A percentile compares a stretch with the other conserved stretches of the same genome.
Conservation (phyloP, 2,113 vertebrate species). For the Bothrops jararaca region DNA sequence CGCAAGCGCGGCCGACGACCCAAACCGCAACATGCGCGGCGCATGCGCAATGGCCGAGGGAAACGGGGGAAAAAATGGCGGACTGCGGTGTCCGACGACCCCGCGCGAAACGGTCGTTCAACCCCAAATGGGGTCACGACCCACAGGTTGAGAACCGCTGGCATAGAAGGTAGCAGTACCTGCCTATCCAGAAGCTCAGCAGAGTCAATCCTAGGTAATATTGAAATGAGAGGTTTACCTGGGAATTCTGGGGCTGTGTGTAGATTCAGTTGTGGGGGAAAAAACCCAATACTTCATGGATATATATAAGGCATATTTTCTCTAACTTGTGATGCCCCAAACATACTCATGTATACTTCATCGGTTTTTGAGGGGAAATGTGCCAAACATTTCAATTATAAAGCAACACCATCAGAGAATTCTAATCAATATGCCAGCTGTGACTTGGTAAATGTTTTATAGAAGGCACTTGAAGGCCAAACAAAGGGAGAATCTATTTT, state of each 20-base stretch:
- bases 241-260: background rate
- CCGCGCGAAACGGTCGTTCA: too few relatives aligned
- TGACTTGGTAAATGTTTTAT: slow-evolving; percentile 20
- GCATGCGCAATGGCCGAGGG: too few relatives aligned
- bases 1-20: too few relatives aligned
- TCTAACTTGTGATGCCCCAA: background rate
- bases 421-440: background rate
- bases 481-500: background rate
- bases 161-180: background rate
- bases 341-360: background rate
- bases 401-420: background rate
- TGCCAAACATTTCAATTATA: background rate
- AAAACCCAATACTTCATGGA: background rate
- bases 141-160: too few relatives aligned
- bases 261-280: background rate
- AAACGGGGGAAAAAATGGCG: too few relatives aligned
- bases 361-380: background rate
- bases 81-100: too few relatives aligned
- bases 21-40: too few relatives aligned
- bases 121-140: too few relatives aligned
- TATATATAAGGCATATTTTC: background rate
- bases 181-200: background rate
- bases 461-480: background rate
- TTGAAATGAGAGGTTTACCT: background rate
- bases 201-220: background rate